These are phyloP conservation scores for Andrena minutula DNA, from an alignment of 2,888 invertebrate species.

Conservation along the genomic window DNA sequence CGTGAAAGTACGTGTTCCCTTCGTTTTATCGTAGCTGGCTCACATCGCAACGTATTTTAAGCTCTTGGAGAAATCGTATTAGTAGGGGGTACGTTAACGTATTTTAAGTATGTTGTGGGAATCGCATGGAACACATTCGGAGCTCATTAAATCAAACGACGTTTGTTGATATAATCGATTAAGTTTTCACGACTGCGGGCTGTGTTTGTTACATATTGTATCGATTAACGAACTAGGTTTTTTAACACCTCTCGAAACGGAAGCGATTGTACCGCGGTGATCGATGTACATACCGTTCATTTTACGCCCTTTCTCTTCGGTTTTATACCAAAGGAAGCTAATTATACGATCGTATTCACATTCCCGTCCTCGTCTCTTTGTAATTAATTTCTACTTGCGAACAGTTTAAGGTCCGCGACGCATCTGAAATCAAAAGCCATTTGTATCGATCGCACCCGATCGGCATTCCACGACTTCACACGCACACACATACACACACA, in stretches of 20 bases:
- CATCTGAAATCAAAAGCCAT: constrained; percentile 25
- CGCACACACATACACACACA: background rate
- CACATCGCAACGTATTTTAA: constrained; percentile 58
- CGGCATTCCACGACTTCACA: constrained; percentile 26
- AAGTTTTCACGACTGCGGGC: constrained; percentile 55
- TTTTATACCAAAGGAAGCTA: constrained; percentile 44
- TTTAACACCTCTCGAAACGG: constrained; percentile 47
- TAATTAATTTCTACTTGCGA: constrained; percentile 57
- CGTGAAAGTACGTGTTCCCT: constrained; percentile 20
- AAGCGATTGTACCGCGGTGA: constrained; percentile 38
- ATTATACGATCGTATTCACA: constrained; percentile 46
- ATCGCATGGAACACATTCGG: constrained; percentile 47
- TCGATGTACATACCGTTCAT: constrained; percentile 57
- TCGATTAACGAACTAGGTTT: constrained; percentile 52
- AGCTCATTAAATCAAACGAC: constrained; percentile 45
- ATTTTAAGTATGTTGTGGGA: constrained; percentile 52
- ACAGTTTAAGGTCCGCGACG: constrained; percentile 23
- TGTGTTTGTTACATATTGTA: constrained; percentile 61
- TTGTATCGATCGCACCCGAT: constrained; percentile 47
- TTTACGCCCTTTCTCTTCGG: constrained; percentile 45
- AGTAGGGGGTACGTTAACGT: constrained; percentile 55
- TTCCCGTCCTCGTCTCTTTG: constrained; percentile 57
- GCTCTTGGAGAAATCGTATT: constrained; percentile 53
- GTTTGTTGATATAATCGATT: constrained; percentile 49
- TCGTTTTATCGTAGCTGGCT: constrained; percentile 44